These are phyloP conservation scores for Rutilus rutilus DNA, from an alignment of 2,113 vertebrate species.

Conservation along the genomic window DNA sequence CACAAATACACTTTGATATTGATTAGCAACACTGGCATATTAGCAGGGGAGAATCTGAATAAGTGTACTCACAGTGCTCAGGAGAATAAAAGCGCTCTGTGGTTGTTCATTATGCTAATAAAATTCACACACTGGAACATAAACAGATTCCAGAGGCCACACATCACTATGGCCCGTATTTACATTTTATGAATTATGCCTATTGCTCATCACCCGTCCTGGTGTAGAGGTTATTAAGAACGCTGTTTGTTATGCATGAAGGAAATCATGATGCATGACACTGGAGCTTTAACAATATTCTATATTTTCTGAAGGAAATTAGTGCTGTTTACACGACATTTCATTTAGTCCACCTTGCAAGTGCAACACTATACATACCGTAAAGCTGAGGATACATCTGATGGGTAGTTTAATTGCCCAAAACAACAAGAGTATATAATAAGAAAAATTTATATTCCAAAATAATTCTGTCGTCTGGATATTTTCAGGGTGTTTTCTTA, in stretches of 20 bases:
- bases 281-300: background rate
- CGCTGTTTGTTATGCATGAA: background rate
- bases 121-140: constrained; percentile 60
- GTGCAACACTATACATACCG: too few species aligned
- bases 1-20: constrained; percentile 38
- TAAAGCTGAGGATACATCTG: background rate
- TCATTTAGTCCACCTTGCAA: too few species aligned
- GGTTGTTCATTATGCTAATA: constrained; percentile 73
- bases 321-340: background rate
- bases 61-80: constrained; percentile 51
- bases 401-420: background rate
- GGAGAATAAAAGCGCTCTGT: constrained; percentile 39
- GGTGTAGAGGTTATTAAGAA: constrained; percentile 1
- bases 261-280: too few species aligned
- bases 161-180: background rate
- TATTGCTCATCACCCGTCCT: constrained; percentile 13
- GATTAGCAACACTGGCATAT: constrained; percentile 45
- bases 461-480: background rate
- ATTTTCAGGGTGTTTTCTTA: background rate
- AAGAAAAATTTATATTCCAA: background rate
- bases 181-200: constrained; percentile 37
- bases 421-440: background rate
- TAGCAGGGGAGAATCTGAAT: constrained; percentile 24
- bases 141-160: constrained; percentile 36
- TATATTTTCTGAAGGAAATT: background rate